Conservation (phyloP, 2,888 invertebrate species). For the Nomada ferruginata region DNA sequence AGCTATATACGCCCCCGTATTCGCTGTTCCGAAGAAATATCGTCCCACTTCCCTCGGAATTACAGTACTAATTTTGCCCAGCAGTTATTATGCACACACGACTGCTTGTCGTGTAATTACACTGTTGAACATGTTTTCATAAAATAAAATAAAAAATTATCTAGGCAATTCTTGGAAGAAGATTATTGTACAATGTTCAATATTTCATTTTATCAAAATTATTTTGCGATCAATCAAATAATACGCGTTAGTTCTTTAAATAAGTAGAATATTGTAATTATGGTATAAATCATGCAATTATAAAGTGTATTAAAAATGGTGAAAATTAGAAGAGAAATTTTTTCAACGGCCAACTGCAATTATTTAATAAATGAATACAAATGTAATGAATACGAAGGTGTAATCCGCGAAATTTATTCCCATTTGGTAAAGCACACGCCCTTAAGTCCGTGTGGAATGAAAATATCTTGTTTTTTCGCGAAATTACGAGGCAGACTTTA, state of each 20-base stretch:
- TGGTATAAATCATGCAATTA: too few relatives aligned
- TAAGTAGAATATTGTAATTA: too few relatives aligned
- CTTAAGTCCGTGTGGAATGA: conserved; percentile 1
- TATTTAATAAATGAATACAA: not conserved
- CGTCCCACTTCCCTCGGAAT: conserved; percentile 27
- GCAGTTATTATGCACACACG: conserved; percentile 19
- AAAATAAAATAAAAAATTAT: not conserved
- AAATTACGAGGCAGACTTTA: conserved; percentile 50
- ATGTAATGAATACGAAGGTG: not conserved
- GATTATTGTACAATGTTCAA: not conserved
- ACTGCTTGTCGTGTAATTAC: conserved; percentile 18
- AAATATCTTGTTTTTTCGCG: conserved; percentile 43
- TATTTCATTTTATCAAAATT: too few relatives aligned
- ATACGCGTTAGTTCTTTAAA: not conserved
- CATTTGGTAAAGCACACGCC: conserved; percentile 20
- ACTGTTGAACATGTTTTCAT: not conserved
- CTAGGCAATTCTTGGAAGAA: too few relatives aligned
- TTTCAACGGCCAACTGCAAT: not conserved
- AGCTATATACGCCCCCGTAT: not conserved
- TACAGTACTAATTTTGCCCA: conserved; percentile 4
- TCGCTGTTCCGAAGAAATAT: conserved; percentile 22
- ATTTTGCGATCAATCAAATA: not conserved
- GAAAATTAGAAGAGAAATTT: too few relatives aligned
- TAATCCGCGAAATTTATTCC: conserved; percentile 33
- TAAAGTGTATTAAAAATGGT: too few relatives aligned